These are phyloP conservation scores for Chauna torquata DNA, from an alignment of 2,113 vertebrate species.

Conservation along the genomic window DNA sequence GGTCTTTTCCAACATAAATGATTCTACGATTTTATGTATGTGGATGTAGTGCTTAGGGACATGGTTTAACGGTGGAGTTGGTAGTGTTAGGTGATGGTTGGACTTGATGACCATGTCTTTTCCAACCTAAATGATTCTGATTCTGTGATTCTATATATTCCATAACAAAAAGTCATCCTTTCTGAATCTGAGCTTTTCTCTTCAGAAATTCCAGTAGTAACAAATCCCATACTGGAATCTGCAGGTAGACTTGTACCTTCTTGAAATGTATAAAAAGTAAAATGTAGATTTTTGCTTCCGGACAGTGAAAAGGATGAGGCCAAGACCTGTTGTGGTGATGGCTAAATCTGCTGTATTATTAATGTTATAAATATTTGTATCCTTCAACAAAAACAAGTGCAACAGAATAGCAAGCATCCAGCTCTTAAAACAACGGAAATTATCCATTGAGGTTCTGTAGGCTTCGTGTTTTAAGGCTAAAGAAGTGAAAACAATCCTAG, in stretches of 20 bases:
- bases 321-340: neutral
- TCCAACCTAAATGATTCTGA: neutral
- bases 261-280: neutral
- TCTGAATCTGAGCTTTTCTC: neutral
- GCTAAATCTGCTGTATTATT: neutral
- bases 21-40: neutral
- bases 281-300: neutral
- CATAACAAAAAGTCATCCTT: neutral
- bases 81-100: neutral
- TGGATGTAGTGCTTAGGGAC: neutral
- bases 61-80: neutral
- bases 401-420: neutral
- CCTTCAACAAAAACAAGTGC: neutral
- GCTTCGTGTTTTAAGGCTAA: neutral
- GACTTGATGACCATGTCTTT: neutral
- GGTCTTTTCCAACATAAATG: neutral
- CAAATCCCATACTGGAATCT: neutral
- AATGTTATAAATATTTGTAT: neutral
- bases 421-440: neutral
- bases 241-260: neutral
- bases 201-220: neutral
- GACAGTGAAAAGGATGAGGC: neutral
- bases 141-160: neutral
- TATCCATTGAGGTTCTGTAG: neutral
- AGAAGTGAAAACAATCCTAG: neutral